Evolutionary conservation across 2,888 invertebrate species (phyloP).

Genomic region (Prosopocoilus inquinatus): DNA sequence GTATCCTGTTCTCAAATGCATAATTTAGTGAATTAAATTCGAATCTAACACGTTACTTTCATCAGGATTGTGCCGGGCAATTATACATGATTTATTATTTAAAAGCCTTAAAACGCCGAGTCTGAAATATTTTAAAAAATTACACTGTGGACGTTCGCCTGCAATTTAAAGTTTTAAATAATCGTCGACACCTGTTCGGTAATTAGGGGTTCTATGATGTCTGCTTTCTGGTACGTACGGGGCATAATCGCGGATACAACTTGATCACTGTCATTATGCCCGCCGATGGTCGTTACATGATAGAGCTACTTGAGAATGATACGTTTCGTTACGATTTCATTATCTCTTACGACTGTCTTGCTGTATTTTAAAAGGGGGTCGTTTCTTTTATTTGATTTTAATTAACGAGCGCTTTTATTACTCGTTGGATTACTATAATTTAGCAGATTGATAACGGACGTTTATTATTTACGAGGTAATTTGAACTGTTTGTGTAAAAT

Average conservation of each 20-base stretch:
- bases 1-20: too few relatives aligned
- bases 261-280: background rate
- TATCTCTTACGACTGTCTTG: background rate
- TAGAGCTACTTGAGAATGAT: conserved; percentile 8
- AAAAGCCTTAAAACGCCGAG: background rate
- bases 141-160: conserved; percentile 5
- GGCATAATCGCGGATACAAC: conserved; percentile 28
- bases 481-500: too few relatives aligned
- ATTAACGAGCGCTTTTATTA: conserved; percentile 8
- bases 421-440: too few relatives aligned
- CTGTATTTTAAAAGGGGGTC: background rate
- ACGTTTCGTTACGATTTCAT: conserved; percentile 1
- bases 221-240: conserved; percentile 17
- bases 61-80: too few relatives aligned
- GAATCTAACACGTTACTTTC: too few relatives aligned
- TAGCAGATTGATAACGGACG: too few relatives aligned
- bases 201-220: conserved; percentile 43
- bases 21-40: too few relatives aligned
- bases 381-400: conserved; percentile 23
- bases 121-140: background rate
- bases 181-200: conserved; percentile 39
- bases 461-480: too few relatives aligned
- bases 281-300: conserved; percentile 1
- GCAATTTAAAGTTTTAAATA: conserved; percentile 43
- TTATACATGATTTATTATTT: background rate